Base-by-base conservation (phyloP, 2,113 vertebrate genomes). In the Semnopithecus entellus region DNA sequence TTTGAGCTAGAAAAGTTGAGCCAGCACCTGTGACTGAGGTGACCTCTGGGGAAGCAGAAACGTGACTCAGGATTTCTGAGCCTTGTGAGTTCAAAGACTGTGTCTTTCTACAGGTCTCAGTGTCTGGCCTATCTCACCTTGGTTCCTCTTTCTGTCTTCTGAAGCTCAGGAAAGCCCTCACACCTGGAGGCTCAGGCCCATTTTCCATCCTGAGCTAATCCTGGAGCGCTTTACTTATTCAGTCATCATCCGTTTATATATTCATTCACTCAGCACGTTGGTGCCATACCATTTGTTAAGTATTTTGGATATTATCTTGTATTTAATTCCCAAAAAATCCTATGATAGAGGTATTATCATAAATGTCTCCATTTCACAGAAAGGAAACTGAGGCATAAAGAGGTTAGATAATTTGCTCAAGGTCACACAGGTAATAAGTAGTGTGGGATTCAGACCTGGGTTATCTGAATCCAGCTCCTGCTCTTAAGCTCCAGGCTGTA, bases 351-450 rank as follows among this genome's bases (percentile, higher is more conserved):
- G 8, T 27, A 12, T 45, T 81, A 68, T 61, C 8, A 40, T 52
- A 38, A 40, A 50, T n/a, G 13, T 40, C 25, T 16, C 45, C 40
- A 55, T 38, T 95, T 95, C 64, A 48, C 48, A 20, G 43, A 43
- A 95, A 79, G 66, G n/a, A 95, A 95, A 83, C 25, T 0, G 32
- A 87, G 35, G 25, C 55, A 9, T 9, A 78, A 79, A 90, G 48
- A 72, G 25, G 27, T 88, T 86, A 68, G 88, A 10, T 85, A 90
- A 86, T 25, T 88, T 80, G 61, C 6, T 72, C 0, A 52, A 50
- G 72, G 57, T 73, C 86, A 43, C 50, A 66, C 14, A 92, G 78
- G 27, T 59, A 52, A 20, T 43, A 84, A 32, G 50, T 52, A 23
- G 25, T 52, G 72, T 73, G 61, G 25, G 45, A 59, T 43, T 40